Base-by-base conservation (phyloP, 2,113 vertebrate species). In the Felis chaus region DNA sequence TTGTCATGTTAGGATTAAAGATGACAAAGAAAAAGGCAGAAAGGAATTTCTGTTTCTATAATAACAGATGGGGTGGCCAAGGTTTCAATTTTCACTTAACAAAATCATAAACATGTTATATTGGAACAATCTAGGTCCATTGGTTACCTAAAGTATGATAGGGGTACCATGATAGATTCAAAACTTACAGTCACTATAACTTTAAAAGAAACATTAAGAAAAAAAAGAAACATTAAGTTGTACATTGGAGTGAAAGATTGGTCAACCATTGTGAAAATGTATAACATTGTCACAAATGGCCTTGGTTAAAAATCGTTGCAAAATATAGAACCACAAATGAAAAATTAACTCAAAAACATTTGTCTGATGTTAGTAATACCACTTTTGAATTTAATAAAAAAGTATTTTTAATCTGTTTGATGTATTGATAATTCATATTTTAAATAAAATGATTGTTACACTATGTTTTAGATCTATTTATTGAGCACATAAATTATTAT, bases 341-440 rank as follows among this genome's bases (percentile, higher is more conserved):
- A 93, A 96, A 89, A 31, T 79, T 21, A 87, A 16, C 39, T 50
- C 15, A 7, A 69, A 85, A 82, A 68, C 18, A 53, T 76, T 48
- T n/a, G 16, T 76, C n/a, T 88, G 7, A 84, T 95, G 29, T 88
- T 80, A 89, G 19, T 86, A 57, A 85, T 1, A 55, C 11, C 48
- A 90, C 48, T 82, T 95, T 92, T 89, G 9, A 91, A 36, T 78
- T 88, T 91, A 83, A 93, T 31, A 15, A 80, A 94, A 91, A 92
- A 91, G 5, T 66, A 65, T 2, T 36, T 96, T 85, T 89, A 95
- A 83, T 79, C 14, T 84, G 63, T 61, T 96, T 92, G 73, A 5
- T 36, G 71, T 78, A 18, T 33, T 88, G 33, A 89, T 78, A 83
- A 16, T 95, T 93, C 29, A 66, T 80, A 86, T 94, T 66, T 95